Evolutionary conservation across 2,113 vertebrate genomes (phyloP).

Genomic region (Hyperopisus bebe): DNA sequence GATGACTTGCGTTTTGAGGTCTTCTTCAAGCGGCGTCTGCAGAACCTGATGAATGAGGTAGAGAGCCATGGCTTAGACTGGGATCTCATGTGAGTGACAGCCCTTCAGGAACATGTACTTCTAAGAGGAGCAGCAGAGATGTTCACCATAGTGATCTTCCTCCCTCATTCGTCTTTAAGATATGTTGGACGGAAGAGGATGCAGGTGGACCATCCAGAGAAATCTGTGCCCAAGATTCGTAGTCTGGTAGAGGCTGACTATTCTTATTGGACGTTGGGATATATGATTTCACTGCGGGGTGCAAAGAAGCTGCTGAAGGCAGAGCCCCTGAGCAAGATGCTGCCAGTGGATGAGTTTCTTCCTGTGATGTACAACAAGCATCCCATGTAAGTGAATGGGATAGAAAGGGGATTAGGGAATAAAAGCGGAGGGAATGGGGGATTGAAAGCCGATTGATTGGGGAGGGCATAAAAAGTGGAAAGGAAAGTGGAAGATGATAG

Average conservation of each 20-base stretch:
- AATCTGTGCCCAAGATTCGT: conserved; percentile 72
- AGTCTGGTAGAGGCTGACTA: conserved; percentile 85
- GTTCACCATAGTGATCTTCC: not conserved
- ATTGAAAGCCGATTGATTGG: not conserved
- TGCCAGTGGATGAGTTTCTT: conserved; percentile 88
- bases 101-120: not conserved
- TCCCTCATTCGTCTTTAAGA: conserved; percentile 44
- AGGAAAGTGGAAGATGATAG: not conserved
- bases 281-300: conserved; percentile 77
- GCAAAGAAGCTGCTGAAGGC: conserved; percentile 76
- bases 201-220: conserved; percentile 82
- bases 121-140: not conserved
- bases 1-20: conserved; percentile 87
- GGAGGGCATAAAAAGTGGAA: not conserved
- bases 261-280: conserved; percentile 87
- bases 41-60: conserved; percentile 77
- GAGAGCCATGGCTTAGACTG: conserved; percentile 66
- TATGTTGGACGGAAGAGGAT: conserved; percentile 88
- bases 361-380: conserved; percentile 90
- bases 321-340: conserved; percentile 68
- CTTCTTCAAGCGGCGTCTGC: conserved; percentile 83
- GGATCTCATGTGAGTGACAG: conserved; percentile 78
- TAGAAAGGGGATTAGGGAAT: not conserved
- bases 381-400: conserved; percentile 68
- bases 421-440: not conserved